Evolutionary conservation across 2,797 vertebrate genomes (phyloP).

Genomic region (Anisognathus igniventris): DNA sequence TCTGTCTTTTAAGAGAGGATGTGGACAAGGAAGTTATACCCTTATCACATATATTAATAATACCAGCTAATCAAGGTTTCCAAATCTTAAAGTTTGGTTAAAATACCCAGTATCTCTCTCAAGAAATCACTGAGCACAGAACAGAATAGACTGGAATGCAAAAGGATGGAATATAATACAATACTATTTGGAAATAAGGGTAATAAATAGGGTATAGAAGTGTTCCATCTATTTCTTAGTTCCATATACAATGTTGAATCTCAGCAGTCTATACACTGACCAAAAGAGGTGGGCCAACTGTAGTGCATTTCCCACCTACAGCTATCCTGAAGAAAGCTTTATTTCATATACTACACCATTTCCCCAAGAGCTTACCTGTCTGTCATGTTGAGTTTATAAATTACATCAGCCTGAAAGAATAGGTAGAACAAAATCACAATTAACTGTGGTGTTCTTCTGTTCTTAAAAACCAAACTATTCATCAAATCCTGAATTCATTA

Average conservation of each 20-base stretch:
- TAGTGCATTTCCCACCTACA: not conserved
- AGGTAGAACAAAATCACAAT: slow-evolving; percentile 58
- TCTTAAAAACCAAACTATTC: not conserved
- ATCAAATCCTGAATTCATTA: not conserved
- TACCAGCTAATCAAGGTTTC: not conserved
- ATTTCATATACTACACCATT: not conserved
- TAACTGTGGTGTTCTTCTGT: not conserved
- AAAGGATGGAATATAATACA: not conserved
- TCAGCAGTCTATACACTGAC: not conserved
- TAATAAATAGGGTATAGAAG: not conserved
- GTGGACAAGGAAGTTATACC: not conserved
- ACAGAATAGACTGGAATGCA: not conserved
- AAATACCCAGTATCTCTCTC: not conserved
- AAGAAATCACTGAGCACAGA: not conserved
- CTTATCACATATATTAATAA: not conserved
- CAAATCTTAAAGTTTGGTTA: not conserved
- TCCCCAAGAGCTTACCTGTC: slow-evolving; percentile 86
- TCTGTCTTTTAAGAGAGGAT: not conserved
- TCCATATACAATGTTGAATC: not conserved
- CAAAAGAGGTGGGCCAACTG: not conserved
- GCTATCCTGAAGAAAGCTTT: not conserved
- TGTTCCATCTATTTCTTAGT: not conserved
- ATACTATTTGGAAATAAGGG: not conserved
- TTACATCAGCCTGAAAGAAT: slow-evolving; percentile 90
- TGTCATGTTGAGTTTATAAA: slow-evolving; percentile 98